Base-by-base conservation (phyloP, 2,797 vertebrate species). In the Octomys mimax region DNA sequence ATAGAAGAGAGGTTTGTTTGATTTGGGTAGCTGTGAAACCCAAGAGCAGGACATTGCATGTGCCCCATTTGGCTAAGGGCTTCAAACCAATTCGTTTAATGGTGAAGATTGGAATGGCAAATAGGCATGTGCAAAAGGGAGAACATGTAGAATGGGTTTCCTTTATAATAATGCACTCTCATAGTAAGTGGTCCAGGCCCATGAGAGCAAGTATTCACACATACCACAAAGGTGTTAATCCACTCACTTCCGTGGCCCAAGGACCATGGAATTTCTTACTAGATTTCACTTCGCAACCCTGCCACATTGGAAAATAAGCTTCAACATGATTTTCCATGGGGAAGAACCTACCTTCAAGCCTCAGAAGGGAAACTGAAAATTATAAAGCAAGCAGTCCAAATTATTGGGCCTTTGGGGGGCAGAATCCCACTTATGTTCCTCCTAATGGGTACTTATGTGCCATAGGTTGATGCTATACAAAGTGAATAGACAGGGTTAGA, bases 341-440 rank as follows among this genome's bases (percentile, higher is more conserved):
- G 31, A 68, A 24, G 14, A 49, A 14, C 31, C 31, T 49, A n/a
- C 28, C 46, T 28, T 54, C 6, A 39, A 21, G 46, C 22, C 33
- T 49, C 1, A 81, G 26, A 52, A 70, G 64, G 39, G 54, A 82
- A 21, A 42, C 22, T 24, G 31, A 73, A 39, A 78, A 21, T 59
- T 26, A 52, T 52, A 70, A 70, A 80, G n/a, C 42, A 52, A 66
- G 14, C 24, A 6, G n/a, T 93, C 11, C 22, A 75, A 39, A 52
- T 19, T 16, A 0, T 57, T 24, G 28, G 7, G 0, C 3, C 13
- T 42, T 6, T 49, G 28, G 36, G 28, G 19, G 19, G 3, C 1
- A 22, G 11, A 22, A 4, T 16, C 2, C 49, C 18, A 11, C 22
- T 85, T 18, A 33, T 13, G 36, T 42, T 22, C 19, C 11, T 83